Conservation (phyloP, 2,113 vertebrate genomes). For the Candoia aspera region DNA sequence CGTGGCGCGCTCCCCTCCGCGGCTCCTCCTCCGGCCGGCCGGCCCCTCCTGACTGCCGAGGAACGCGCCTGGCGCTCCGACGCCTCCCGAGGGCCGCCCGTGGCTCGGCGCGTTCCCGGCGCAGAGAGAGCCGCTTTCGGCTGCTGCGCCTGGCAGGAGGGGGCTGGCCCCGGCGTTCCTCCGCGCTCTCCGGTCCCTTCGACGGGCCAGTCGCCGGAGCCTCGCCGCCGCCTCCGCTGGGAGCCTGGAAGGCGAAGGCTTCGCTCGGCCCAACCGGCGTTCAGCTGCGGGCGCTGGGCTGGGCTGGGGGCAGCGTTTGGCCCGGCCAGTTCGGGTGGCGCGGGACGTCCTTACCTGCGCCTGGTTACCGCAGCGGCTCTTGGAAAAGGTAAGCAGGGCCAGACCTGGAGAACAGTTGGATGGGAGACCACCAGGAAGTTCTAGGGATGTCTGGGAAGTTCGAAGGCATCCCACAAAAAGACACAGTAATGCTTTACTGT, state of each 20-base stretch:
- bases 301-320: neutral
- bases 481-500: too few species aligned
- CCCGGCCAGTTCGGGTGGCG: too few species aligned
- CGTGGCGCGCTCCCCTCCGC: neutral
- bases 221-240: too few species aligned
- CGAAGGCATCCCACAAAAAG: neutral
- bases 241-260: neutral
- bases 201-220: too few species aligned
- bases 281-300: too few species aligned
- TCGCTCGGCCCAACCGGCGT: too few species aligned
- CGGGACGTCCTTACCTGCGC: neutral
- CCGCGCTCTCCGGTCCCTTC: too few species aligned
- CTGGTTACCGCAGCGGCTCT: neutral
- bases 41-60: neutral
- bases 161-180: neutral
- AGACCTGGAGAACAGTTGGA: neutral
- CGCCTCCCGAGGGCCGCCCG: neutral
- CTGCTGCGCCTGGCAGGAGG: neutral
- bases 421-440: neutral
- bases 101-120: neutral
- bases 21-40: neutral
- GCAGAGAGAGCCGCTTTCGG: neutral
- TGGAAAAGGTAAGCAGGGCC: neutral
- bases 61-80: too few species aligned
- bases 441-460: neutral